These are phyloP conservation scores for Scomberomorus guttatus DNA, from an alignment of 2,797 vertebrate genomes.

Conservation along the genomic window DNA sequence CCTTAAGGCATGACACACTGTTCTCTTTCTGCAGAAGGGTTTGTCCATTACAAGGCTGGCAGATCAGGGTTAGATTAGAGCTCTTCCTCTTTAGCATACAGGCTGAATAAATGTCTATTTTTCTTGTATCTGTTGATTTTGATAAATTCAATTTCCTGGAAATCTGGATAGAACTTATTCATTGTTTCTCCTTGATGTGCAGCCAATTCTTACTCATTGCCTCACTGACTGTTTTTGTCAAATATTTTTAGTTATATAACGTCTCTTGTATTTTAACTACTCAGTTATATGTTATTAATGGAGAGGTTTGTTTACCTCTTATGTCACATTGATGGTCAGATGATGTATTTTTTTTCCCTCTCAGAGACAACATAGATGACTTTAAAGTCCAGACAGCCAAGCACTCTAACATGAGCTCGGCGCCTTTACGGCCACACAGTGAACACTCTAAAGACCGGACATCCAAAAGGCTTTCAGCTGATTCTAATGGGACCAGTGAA, in stretches of 20 bases:
- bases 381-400: slow-evolving; percentile 90
- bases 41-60: slow-evolving; percentile 3
- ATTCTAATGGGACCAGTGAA: slow-evolving; percentile 91
- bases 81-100: not conserved
- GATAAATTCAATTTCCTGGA: slow-evolving; percentile 7
- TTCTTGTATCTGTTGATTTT: slow-evolving; percentile 8
- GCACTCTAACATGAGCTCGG: slow-evolving; percentile 82
- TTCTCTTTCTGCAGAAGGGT: slow-evolving; percentile 11
- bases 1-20: slow-evolving; percentile 23
- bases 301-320: not conserved
- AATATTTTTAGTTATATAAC: not conserved
- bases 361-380: slow-evolving; percentile 90
- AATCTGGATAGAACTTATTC: not conserved
- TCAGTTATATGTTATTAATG: not conserved
- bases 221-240: not conserved
- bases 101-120: not conserved
- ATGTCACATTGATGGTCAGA: slow-evolving; percentile 6
- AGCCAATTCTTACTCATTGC: not conserved
- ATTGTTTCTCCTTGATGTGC: not conserved
- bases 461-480: slow-evolving; percentile 89
- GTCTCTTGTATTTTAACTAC: not conserved
- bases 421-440: slow-evolving; percentile 86
- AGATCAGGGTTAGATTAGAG: slow-evolving; percentile 22
- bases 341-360: slow-evolving; percentile 24
- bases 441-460: slow-evolving; percentile 88